Evolutionary conservation across 1,140 invertebrate genomes (phyloP), one percentile per base, ranked within the genome.

Genomic region (Pseudomyrmex concolor): DNA sequence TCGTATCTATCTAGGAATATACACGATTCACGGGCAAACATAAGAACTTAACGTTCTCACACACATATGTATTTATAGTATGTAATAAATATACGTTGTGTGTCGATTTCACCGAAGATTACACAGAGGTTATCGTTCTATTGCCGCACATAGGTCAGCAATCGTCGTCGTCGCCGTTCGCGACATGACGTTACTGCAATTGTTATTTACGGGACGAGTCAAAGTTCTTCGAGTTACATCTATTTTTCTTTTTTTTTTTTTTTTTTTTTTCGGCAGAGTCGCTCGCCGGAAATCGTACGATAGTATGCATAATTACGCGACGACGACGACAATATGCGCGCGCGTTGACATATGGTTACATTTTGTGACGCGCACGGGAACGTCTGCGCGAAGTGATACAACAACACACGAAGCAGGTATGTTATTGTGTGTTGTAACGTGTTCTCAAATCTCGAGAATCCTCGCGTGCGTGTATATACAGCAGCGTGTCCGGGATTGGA

Each of bases 231-330:
- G 34, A 34, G 34, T 34, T 34, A 34, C 45, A 8, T 9, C 22
- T 25, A 43, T 43, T 54, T 10, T 3, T 2, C 4, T 4, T n/a
- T 43, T 9, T 43, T 9, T 48, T 34, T 45, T 34, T 12, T 15
- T 17, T 13, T 48, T 10, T 57, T 45, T 10, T 67, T 76, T 80
- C 78, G 55, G 70, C 67, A 73, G 71, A 66, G 62, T 84, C 66
- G 77, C 70, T 77, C 5, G 0, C 89, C 85, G 89, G 89, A 90
- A 89, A 85, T 89, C 84, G 63, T 84, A 87, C 59, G 76, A 80
- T 80, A 71, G 34, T 19, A 12, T 3, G 25, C 74, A 78, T 78
- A 68, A 71, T 80, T 80, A 80, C 15, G 22, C 43, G 66, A 50
- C 55, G 66, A 59, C 10, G 5, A 34, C 34, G 34, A 34, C 5